phyloP scores from a whole-genome alignment of 2,797 vertebrate species.

The Ceryle rudis region DNA sequence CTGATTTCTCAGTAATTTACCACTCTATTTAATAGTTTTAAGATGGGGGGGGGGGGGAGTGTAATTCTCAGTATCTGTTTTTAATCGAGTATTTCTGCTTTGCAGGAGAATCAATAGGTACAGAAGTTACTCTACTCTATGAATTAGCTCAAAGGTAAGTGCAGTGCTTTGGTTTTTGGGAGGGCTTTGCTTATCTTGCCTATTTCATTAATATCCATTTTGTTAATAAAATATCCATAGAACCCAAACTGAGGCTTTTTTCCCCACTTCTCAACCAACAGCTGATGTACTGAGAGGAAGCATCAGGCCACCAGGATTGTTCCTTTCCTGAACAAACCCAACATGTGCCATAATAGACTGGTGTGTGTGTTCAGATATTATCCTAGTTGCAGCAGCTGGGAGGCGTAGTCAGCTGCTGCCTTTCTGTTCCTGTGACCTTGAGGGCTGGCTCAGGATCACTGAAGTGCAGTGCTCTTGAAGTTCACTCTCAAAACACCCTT shows the following conservation, averaged over 20 bases:
- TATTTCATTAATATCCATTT: not conserved
- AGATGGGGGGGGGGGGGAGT: not conserved
- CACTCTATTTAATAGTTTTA: not conserved
- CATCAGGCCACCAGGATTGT: not conserved
- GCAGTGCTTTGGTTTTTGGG: not conserved
- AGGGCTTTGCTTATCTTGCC: not conserved
- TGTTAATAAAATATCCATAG: not conserved
- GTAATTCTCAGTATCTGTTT: not conserved
- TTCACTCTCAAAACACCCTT: not conserved
- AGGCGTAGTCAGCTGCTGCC: not conserved
- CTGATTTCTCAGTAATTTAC: constrained; percentile 6
- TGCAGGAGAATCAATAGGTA: constrained; percentile 81
- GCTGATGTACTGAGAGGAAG: not conserved
- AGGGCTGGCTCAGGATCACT: not conserved
- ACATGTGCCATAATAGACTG: rapidly evolving
- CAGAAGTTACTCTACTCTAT: constrained; percentile 76
- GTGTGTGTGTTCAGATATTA: not conserved
- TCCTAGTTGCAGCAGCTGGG: not conserved
- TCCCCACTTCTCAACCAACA: not conserved
- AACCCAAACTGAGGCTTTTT: not conserved
- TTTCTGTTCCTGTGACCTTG: not conserved
- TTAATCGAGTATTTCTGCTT: constrained; percentile 61
- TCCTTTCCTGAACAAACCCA: not conserved
- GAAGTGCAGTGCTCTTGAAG: not conserved
- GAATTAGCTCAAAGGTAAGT: constrained; percentile 85